Evolutionary conservation across 2,888 invertebrate genomes (phyloP).

Genomic region (Dasysyrphus tricinctus): DNA sequence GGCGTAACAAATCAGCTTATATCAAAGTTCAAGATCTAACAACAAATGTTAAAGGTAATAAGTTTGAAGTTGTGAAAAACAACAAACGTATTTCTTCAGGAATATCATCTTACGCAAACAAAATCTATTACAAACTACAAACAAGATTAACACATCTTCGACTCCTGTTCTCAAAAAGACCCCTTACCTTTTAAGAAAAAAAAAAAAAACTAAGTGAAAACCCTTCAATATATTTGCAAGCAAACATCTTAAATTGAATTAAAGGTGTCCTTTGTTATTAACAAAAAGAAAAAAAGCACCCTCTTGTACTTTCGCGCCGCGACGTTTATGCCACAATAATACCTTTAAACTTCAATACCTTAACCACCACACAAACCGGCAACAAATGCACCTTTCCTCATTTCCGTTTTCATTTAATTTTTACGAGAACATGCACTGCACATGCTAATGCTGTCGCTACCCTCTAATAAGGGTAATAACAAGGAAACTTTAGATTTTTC

Average conservation of each 20-base stretch:
- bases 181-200: background rate
- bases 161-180: background rate
- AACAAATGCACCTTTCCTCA: conserved; percentile 49
- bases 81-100: background rate
- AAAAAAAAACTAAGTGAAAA: background rate
- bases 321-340: conserved; percentile 28
- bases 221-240: background rate
- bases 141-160: background rate
- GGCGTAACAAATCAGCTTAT: too few species aligned
- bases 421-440: conserved; percentile 58
- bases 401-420: conserved; percentile 62
- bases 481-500: conserved; percentile 46
- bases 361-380: conserved; percentile 30
- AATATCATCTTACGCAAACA: background rate
- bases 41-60: too few species aligned
- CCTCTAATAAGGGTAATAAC: conserved; percentile 68
- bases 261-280: conserved; percentile 29
- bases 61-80: too few species aligned
- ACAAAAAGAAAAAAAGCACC: background rate
- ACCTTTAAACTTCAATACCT: conserved; percentile 56
- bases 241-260: conserved; percentile 58
- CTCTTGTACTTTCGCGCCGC: background rate
- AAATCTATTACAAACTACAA: background rate
- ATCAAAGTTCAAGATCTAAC: too few species aligned
- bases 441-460: conserved; percentile 65